These are phyloP conservation scores for Brienomyrus brachyistius DNA, from an alignment of 2,113 vertebrate genomes.

Conservation along the genomic window DNA sequence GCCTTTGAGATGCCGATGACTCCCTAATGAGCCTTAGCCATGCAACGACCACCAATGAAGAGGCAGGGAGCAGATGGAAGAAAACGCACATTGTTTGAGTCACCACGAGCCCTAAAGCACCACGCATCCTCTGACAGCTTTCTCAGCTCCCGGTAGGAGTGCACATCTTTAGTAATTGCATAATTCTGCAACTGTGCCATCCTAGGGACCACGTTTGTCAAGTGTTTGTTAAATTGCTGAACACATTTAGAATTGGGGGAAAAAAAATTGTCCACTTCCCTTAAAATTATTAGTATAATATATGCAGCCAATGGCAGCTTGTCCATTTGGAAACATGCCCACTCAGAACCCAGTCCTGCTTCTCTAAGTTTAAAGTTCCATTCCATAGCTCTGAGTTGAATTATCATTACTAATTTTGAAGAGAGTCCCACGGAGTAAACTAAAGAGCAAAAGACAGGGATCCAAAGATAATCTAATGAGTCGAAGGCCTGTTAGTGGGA, in stretches of 20 bases:
- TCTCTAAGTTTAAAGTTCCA: background rate
- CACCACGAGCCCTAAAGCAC: background rate
- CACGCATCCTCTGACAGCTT: background rate
- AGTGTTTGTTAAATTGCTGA: background rate
- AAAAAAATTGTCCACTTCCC: background rate
- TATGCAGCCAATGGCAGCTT: background rate
- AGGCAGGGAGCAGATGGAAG: background rate
- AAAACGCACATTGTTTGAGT: background rate
- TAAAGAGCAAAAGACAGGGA: background rate
- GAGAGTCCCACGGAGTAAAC: background rate
- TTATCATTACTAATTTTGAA: background rate
- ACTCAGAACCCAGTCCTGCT: background rate
- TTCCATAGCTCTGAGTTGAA: background rate
- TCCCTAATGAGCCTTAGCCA: background rate
- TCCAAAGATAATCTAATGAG: background rate
- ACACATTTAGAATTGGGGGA: background rate
- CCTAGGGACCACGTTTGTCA: background rate
- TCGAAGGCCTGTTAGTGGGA: background rate
- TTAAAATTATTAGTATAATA: background rate
- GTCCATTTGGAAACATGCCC: background rate
- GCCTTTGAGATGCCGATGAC: background rate
- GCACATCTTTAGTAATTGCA: background rate
- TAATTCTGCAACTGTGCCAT: background rate
- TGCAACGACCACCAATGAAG: background rate
- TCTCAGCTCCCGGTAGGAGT: background rate